Evolutionary conservation across 2,113 vertebrate genomes (phyloP), one percentile per base, ranked within the genome.

Genomic region (Elephas maximus): DNA sequence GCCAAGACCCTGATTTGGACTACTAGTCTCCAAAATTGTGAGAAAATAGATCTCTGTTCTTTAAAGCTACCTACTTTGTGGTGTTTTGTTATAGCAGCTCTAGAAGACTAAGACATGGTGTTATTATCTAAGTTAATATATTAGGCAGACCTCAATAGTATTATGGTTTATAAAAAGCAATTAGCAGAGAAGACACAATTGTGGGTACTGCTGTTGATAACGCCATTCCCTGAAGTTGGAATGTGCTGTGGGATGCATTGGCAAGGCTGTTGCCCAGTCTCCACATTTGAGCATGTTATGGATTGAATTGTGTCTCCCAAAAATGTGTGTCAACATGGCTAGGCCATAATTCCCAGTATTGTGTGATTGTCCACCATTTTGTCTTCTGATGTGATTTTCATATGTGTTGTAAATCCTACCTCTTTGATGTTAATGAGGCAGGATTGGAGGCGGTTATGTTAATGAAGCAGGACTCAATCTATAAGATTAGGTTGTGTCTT

Each of bases 111-210:
- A 48, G 48, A 48, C 48, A 48, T 48, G 10, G 48, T 48, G 10
- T 7, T 48, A 10, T 48, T 48, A 48, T 48, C 48, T 48, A 48
- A 48, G 48, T 48, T 48, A 48, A 48, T 48, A 48, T 88, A 91
- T 96, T 94, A 80, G 65, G 63, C 37, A 88, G 73, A 94, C 76
- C 26, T 81, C 14, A 93, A 17, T 79, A 78, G 76, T 51, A 67
- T 76, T 91, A 71, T 82, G 26, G 15, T 65, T 92, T 92, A 92
- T 71, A 57, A 88, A 83, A 92, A 91, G 30, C 30, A 92, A 63
- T 96, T 84, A 74, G 48, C n/a, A 79, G 82, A 84, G 73, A 93
- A 93, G 48, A 91, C 63, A 79, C 33, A 87, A 2, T 17, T 60
- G 60, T 92, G 53, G 53, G 73, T 45, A 74, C 11, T 48, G 20